phyloP scores from a whole-genome alignment of 2,888 invertebrate species.

The Bombylius major region DNA sequence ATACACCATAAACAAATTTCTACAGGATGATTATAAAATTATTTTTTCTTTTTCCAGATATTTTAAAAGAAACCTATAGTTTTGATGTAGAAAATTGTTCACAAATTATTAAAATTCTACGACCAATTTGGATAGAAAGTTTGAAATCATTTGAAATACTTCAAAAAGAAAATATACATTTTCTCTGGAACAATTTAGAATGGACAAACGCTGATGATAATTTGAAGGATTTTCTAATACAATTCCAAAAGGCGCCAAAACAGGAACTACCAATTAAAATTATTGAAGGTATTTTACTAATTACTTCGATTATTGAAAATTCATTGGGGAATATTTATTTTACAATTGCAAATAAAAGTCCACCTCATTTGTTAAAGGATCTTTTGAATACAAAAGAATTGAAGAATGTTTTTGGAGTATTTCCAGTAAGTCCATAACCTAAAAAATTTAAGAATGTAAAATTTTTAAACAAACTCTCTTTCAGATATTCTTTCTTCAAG shows the following conservation, averaged over 20 bases:
- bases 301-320: slow-evolving; percentile 24
- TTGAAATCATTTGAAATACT: background rate
- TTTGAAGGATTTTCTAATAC: background rate
- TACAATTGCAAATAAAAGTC: slow-evolving; percentile 14
- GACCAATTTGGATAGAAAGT: slow-evolving; percentile 7
- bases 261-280: slow-evolving; percentile 2
- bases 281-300: slow-evolving; percentile 20
- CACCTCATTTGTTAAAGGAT: slow-evolving; percentile 39
- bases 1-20: background rate
- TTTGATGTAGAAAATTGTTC: background rate
- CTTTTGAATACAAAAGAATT: slow-evolving; percentile 33
- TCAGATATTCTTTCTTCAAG: slow-evolving; percentile 32
- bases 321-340: slow-evolving; percentile 23
- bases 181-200: background rate
- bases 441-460: background rate
- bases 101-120: slow-evolving; percentile 3
- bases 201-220: slow-evolving; percentile 1
- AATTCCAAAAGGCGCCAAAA: background rate
- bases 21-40: too few species aligned
- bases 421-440: slow-evolving; percentile 24
- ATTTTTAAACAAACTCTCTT: slow-evolving; percentile 10
- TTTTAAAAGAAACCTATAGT: too few species aligned
- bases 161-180: background rate
- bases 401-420: slow-evolving; percentile 26
- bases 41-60: too few species aligned